A percentile compares a stretch with the other conserved stretches of the same genome.
Conservation (phyloP, 2,888 invertebrate genomes). For the Metacarcinus magister region DNA sequence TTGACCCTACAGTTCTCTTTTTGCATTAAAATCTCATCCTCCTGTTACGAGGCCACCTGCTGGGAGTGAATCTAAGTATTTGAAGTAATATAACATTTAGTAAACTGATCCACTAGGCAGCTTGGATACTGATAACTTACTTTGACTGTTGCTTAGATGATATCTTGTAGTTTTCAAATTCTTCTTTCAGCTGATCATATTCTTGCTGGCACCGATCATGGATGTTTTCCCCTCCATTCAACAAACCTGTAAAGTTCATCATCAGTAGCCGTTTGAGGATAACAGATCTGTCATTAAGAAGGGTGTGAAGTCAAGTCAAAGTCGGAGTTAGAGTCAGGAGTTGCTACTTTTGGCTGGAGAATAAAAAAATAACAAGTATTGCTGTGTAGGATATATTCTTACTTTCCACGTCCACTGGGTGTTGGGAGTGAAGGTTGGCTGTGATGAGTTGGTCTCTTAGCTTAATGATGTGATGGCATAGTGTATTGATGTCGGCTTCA, state of each 20-base stretch:
- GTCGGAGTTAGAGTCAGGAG: too few species aligned
- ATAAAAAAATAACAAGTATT: neutral
- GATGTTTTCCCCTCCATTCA: slow-evolving; percentile 73
- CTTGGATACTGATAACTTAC: slow-evolving; percentile 61
- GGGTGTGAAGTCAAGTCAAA: too few species aligned
- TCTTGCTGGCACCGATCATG: slow-evolving; percentile 87
- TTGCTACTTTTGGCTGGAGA: too few species aligned
- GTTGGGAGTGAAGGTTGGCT: slow-evolving; percentile 66
- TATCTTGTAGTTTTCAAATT: slow-evolving; percentile 89
- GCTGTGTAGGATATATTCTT: slow-evolving; percentile 8
- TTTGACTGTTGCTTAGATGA: slow-evolving; percentile 83
- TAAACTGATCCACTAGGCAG: neutral
- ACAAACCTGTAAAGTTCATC: slow-evolving; percentile 54
- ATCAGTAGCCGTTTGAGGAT: neutral
- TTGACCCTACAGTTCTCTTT: too few species aligned
- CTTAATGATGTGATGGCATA: slow-evolving; percentile 61
- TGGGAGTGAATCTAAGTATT: too few species aligned
- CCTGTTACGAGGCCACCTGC: too few species aligned
- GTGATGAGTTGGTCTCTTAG: slow-evolving; percentile 67
- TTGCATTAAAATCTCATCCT: neutral
- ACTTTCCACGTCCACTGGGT: slow-evolving; percentile 77
- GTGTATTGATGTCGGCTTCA: slow-evolving; percentile 63
- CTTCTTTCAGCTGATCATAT: slow-evolving; percentile 87
- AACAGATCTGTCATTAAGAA: neutral
- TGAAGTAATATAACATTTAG: neutral